These are phyloP conservation scores for Urocynchramus pylzowi DNA, from an alignment of 2,113 vertebrate genomes.

Conservation along the genomic window DNA sequence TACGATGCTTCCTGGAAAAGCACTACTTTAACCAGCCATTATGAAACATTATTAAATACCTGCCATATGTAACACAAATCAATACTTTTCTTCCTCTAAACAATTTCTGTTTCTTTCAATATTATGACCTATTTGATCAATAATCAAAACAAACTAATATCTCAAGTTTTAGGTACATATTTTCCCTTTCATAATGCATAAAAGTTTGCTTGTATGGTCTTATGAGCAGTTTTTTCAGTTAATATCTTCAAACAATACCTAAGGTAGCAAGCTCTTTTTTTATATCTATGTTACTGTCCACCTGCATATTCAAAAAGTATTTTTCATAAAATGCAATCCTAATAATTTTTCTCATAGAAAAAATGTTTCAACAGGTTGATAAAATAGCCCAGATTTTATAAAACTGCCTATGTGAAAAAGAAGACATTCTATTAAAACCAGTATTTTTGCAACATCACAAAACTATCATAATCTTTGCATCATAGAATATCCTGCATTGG, in stretches of 20 bases:
- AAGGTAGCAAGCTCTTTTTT: background rate
- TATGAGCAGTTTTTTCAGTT: background rate
- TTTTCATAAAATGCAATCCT: background rate
- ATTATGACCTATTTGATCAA: background rate
- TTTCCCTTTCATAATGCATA: background rate
- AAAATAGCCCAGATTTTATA: background rate
- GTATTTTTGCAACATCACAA: background rate
- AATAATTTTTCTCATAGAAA: background rate
- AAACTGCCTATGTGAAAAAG: background rate
- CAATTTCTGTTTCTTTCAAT: background rate
- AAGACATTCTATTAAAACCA: background rate
- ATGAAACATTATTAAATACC: background rate
- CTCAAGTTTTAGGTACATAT: background rate
- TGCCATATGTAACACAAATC: background rate
- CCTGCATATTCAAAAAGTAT: background rate
- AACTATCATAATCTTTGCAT: background rate
- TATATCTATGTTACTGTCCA: background rate
- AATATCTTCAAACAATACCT: background rate
- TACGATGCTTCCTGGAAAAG: background rate
- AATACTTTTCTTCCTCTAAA: background rate
- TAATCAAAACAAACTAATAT: background rate
- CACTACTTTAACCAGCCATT: background rate
- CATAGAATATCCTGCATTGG: background rate
- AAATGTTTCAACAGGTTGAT: background rate
- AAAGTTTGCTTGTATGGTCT: background rate